Evolutionary conservation across 2,888 invertebrate genomes (phyloP).

Genomic region (Noctua pronuba): DNA sequence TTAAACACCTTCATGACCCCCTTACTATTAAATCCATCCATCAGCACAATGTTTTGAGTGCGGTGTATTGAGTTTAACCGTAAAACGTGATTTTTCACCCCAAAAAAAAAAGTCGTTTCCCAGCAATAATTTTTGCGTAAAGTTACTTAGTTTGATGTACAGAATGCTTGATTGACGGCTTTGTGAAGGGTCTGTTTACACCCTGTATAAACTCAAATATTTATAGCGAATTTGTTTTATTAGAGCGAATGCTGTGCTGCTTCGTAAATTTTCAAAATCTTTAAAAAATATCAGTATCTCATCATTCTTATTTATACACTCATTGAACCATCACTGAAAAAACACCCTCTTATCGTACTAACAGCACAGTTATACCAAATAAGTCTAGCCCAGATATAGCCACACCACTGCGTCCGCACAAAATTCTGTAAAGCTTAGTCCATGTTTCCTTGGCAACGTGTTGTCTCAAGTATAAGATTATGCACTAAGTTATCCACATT

Average conservation of each 20-base stretch:
- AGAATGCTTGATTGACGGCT: too few relatives aligned
- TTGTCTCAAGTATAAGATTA: constrained; percentile 47
- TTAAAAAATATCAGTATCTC: not conserved
- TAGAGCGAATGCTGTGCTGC: not conserved
- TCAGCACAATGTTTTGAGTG: too few relatives aligned
- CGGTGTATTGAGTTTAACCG: too few relatives aligned
- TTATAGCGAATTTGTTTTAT: not conserved
- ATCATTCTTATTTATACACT: not conserved
- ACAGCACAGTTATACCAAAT: not conserved
- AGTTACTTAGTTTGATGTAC: too few relatives aligned
- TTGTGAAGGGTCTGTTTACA: too few relatives aligned
- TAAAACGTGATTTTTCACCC: too few relatives aligned
- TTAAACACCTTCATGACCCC: too few relatives aligned
- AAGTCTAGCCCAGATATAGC: not conserved
- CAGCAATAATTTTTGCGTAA: too few relatives aligned
- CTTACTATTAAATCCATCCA: too few relatives aligned
- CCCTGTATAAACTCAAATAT: too few relatives aligned
- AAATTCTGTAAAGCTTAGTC: not conserved
- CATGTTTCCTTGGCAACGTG: constrained; percentile 33
- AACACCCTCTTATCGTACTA: not conserved
- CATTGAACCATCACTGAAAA: not conserved
- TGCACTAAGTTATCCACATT: constrained; percentile 69
- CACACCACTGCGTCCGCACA: not conserved
- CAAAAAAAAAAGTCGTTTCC: too few relatives aligned
- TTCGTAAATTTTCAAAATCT: not conserved